phyloP scores from a whole-genome alignment of 92 coral and sea anemone genomes.

The Porites rus region DNA sequence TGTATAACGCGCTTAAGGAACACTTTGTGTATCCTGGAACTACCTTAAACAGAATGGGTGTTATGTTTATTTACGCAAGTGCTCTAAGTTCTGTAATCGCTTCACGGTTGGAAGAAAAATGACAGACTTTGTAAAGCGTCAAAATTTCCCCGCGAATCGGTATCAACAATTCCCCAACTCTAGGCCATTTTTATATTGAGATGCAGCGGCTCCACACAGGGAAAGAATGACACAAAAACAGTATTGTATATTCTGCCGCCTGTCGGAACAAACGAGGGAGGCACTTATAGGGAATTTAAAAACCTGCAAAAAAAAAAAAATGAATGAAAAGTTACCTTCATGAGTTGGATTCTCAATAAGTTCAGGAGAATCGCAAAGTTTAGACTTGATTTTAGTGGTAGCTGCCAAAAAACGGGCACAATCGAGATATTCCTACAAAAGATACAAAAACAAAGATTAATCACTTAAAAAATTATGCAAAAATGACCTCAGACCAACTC shows the following conservation, averaged over 20 bases:
- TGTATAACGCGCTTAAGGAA: background rate
- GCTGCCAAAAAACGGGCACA: conserved; percentile 45
- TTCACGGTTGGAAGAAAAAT: background rate
- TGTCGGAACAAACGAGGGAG: conserved; percentile 16
- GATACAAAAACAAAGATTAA: background rate
- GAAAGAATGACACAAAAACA: conserved; percentile 3
- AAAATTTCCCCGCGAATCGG: background rate
- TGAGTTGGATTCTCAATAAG: conserved; percentile 48
- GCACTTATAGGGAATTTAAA: conserved; percentile 1
- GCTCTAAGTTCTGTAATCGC: background rate
- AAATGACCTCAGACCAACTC: background rate
- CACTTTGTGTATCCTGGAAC: background rate
- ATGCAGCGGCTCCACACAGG: conserved; percentile 16
- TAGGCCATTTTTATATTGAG: conserved; percentile 22
- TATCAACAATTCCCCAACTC: conserved; percentile 4
- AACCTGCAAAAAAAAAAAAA: background rate
- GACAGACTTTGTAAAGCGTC: background rate
- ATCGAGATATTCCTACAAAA: conserved; percentile 45
- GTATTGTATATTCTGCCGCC: conserved; percentile 13
- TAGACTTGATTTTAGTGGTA: conserved; percentile 47
- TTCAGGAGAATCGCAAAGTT: conserved; percentile 35
- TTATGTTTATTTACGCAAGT: background rate
- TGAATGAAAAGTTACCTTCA: conserved; percentile 38
- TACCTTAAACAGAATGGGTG: background rate
- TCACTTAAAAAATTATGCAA: conserved; percentile 28